phyloP scores from a whole-genome alignment of 2,113 vertebrate genomes.

The Danionella cerebrum region DNA sequence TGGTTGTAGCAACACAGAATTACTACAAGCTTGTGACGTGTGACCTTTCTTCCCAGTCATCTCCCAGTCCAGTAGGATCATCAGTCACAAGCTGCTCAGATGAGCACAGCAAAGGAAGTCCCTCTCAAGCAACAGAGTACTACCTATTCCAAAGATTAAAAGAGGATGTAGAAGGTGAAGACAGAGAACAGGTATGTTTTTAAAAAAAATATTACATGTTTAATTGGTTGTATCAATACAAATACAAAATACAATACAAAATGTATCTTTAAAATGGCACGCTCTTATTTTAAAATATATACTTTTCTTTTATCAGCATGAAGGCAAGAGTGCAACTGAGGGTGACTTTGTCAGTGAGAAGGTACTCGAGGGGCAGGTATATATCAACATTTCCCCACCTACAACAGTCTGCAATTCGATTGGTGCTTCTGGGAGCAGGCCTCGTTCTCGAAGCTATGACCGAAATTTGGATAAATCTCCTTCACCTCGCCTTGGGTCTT shows the following conservation, averaged over 20 bases:
- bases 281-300: neutral
- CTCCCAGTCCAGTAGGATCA: slow-evolving; percentile 84
- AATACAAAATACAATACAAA: too few relatives aligned
- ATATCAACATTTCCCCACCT: slow-evolving; percentile 82
- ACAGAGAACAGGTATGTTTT: slow-evolving; percentile 23
- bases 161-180: slow-evolving; percentile 36
- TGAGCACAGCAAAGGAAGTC: slow-evolving; percentile 81
- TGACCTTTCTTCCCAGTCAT: slow-evolving; percentile 92
- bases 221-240: too few relatives aligned
- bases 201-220: too few relatives aligned
- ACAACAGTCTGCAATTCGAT: neutral
- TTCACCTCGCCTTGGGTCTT: slow-evolving; percentile 68
- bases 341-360: slow-evolving; percentile 28
- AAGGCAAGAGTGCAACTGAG: neutral
- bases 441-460: slow-evolving; percentile 91
- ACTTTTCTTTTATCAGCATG: neutral
- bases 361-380: slow-evolving; percentile 81
- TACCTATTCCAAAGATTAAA: slow-evolving; percentile 77
- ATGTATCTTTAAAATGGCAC: too few relatives aligned
- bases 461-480: slow-evolving; percentile 81
- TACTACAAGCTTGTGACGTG: slow-evolving; percentile 97
- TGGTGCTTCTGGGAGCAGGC: slow-evolving; percentile 57
- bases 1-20: slow-evolving; percentile 94
- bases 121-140: slow-evolving; percentile 84
- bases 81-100: slow-evolving; percentile 91